Evolutionary conservation across 2,888 invertebrate species (phyloP).

Genomic region (Hyppa rectilinea): DNA sequence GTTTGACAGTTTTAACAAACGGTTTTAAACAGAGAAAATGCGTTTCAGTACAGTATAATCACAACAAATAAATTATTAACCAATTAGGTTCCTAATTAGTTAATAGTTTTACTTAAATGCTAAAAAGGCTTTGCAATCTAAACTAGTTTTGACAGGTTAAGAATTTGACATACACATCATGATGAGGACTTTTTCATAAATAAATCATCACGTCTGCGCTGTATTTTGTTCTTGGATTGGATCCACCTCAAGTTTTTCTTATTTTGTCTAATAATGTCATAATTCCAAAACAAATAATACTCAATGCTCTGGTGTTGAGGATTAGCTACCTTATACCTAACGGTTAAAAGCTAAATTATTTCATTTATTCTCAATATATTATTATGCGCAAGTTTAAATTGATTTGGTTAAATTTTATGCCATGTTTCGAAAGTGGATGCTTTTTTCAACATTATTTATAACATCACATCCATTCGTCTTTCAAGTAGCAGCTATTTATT

Average conservation of each 20-base stretch:
- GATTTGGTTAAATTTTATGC: background rate
- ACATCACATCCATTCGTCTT: slow-evolving; percentile 7
- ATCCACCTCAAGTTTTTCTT: slow-evolving; percentile 5
- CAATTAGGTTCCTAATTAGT: background rate
- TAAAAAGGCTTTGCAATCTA: background rate
- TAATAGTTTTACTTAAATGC: background rate
- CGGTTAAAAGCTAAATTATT: slow-evolving; percentile 34
- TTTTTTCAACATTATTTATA: background rate
- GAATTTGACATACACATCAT: background rate
- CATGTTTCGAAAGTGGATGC: slow-evolving; percentile 1
- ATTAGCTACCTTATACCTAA: slow-evolving; percentile 8
- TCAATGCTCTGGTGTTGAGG: background rate
- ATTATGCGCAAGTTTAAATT: slow-evolving; percentile 22
- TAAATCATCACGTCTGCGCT: background rate
- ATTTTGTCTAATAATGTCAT: slow-evolving; percentile 1
- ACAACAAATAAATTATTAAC: background rate
- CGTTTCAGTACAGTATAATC: no score
- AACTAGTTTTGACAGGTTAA: background rate
- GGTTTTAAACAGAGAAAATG: no score
- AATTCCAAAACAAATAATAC: slow-evolving; percentile 9
- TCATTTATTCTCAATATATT: slow-evolving; percentile 12
- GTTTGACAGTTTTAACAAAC: no score
- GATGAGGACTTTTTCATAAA: background rate
- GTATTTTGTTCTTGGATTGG: background rate
- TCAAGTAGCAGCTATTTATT: background rate